phyloP scores from a whole-genome alignment of 2,888 invertebrate species.

The Lochmaea capreae region DNA sequence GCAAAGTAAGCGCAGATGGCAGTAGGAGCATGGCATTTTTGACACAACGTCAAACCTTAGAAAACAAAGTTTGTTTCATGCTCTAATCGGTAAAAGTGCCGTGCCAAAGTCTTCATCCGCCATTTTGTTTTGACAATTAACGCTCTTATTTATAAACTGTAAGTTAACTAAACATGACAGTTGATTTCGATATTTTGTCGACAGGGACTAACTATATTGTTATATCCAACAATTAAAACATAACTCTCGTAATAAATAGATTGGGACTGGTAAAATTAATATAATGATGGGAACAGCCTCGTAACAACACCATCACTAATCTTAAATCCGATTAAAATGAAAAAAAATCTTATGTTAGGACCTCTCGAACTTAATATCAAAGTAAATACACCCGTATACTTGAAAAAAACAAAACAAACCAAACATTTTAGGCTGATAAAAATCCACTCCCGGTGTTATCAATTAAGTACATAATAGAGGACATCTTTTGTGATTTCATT shows the following conservation, averaged over 20 bases:
- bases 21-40: too few species aligned
- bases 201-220: too few species aligned
- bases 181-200: too few species aligned
- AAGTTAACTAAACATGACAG: too few species aligned
- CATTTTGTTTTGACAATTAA: too few species aligned
- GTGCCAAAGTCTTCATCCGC: too few species aligned
- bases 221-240: too few species aligned
- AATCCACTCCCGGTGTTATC: constrained; percentile 31
- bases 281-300: not conserved
- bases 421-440: constrained; percentile 6
- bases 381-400: constrained; percentile 45
- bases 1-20: too few species aligned
- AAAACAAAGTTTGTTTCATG: too few species aligned
- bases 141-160: too few species aligned
- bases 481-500: constrained; percentile 51
- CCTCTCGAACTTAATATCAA: constrained; percentile 29
- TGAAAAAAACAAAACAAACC: constrained; percentile 7
- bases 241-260: not conserved
- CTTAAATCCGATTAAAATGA: constrained; percentile 3
- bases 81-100: too few species aligned
- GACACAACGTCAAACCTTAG: too few species aligned
- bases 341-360: constrained; percentile 13
- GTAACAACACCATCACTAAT: not conserved
- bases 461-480: constrained; percentile 42
- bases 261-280: not conserved